Base-by-base conservation (phyloP, 2,797 vertebrate species). In the Xenops minutus region DNA sequence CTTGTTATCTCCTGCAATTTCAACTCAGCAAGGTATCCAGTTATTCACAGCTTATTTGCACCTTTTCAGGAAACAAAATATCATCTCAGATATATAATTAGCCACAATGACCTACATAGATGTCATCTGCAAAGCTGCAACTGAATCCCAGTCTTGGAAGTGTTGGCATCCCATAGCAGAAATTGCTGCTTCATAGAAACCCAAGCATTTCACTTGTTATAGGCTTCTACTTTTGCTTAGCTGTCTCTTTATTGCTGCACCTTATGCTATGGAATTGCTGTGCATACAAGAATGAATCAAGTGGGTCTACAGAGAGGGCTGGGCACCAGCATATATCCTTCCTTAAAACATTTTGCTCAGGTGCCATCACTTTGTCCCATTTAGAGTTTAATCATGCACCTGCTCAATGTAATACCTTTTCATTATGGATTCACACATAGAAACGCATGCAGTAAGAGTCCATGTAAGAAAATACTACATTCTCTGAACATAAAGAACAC, bases 361-460 rank as follows among this genome's bases (percentile, higher is more conserved):
- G 13, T 89, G 71, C 56, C 61, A 63, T 55, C 13, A 8, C 24
- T 85, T 85, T 61, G 54, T 36, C 66, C 44, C 73, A 56, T 63
- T 27, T 71, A 51, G 69, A 80, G 71, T 87, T 93, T 78, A 90
- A 15, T 74, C 20, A 34, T 75, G 61, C 73, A 54, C 26, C 46
- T 69, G 49, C 16, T 37, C 79, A 76, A 89, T 62, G 36, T 44
- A n/a, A 27, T 61, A 62, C 2, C 2, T 87, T 96, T 93, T 90
- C 79, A 75, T 94, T 96, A 94, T 61, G 80, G 36, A 93, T 89
- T 92, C 71, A 83, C 69, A 26, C 29, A 23, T n/a, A 76, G 55
- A 94, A 96, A 89, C 24, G 10, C 41, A 59, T 41, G 51, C 17
- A 39, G 63, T 77, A 54, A 88, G 55, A 88, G 93, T 93, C 27